Evolutionary conservation across 2,797 vertebrate species (phyloP), one percentile per base, ranked within the genome.

Genomic region (Megalops cyprinoides): DNA sequence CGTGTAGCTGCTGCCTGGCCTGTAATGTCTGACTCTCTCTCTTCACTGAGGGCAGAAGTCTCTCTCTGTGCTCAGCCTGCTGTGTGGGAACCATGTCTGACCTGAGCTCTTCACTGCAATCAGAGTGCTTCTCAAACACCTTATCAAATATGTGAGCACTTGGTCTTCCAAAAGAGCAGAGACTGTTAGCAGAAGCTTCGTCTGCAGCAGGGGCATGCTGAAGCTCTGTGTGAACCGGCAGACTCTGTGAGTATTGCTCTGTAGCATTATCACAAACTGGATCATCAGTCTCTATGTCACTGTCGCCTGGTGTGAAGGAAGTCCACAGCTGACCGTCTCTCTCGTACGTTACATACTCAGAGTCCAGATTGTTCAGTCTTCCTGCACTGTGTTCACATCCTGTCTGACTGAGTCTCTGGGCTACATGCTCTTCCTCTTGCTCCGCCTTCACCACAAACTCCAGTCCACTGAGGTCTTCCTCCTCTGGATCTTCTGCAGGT

Each of bases 401-500:
- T 0, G 86, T 90, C 81, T 82, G 89, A 12, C 86, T 34, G 62
- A 90, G 89, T 0, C 82, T 46, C 1, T 2, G 39, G 37, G 25
- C 62, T 0, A 86, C 84, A 0, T 46, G 86, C 2, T 82, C 56
- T 80, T 92, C 91, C 71, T 88, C 90, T 81, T 93, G 92, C 87
- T 93, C 92, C 0, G 84, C 90, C 84, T 93, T 93, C 23, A 93
- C 84, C 0, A 88, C 85, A 78, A 92, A 88, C 71, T 90, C 90
- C 14, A 89, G 86, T 0, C 84, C 82, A 1, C 84, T 23, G 39
- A 83, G 77, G 86, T 91, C 88, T 82, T 89, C 88, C 84, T n/a
- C n/a, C n/a, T n/a, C n/a, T n/a, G n/a, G n/a, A n/a, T n/a, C n/a
- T n/a, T n/a, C n/a, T n/a, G n/a, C n/a, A n/a, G n/a, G n/a, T n/a